Conservation (phyloP, 2,113 vertebrate genomes). For the Ailurus styani region DNA sequence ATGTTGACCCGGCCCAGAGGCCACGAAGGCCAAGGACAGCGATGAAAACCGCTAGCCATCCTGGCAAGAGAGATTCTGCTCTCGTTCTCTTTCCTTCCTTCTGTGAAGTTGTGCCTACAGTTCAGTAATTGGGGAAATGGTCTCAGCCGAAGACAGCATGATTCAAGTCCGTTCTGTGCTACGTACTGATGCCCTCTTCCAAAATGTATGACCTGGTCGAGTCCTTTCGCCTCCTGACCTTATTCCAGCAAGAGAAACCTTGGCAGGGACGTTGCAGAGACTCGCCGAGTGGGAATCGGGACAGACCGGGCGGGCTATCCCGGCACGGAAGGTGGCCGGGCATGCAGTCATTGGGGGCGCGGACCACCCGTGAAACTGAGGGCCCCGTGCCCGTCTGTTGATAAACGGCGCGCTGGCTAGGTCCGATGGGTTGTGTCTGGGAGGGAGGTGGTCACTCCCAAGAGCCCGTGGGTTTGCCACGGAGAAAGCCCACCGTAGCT, state of each 20-base stretch:
- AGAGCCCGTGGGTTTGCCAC: background rate
- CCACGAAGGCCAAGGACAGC: background rate
- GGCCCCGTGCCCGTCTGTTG: background rate
- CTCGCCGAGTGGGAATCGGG: accelerated
- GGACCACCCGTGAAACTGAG: background rate
- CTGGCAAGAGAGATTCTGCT: background rate
- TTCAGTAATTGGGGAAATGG: background rate
- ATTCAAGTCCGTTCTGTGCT: background rate
- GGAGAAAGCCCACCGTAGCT: background rate
- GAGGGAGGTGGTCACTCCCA: background rate
- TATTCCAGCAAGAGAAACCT: background rate
- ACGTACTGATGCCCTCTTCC: background rate
- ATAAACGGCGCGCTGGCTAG: background rate
- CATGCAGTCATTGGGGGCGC: background rate
- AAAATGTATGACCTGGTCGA: background rate
- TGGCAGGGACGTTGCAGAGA: background rate
- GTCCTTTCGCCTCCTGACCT: background rate
- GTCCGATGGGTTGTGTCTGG: background rate
- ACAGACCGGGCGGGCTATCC: background rate
- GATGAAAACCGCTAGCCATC: background rate
- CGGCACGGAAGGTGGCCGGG: background rate
- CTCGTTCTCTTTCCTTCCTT: background rate
- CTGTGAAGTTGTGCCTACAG: background rate
- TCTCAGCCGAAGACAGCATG: background rate
- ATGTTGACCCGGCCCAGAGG: background rate